Conservation (phyloP, 2,797 vertebrate genomes). For the Perodicticus potto region DNA sequence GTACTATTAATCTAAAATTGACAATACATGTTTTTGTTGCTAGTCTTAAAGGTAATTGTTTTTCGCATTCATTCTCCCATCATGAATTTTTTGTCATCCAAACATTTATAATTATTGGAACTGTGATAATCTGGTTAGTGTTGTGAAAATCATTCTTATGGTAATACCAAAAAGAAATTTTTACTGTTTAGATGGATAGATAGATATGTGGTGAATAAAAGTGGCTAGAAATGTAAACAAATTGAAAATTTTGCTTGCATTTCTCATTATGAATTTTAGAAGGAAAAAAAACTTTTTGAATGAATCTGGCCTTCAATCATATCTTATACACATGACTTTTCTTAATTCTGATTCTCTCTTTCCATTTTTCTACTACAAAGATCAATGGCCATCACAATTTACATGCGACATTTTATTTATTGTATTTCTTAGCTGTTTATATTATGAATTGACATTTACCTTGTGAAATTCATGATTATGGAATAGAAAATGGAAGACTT, state of each 20-base stretch:
- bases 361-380: slow-evolving; percentile 4
- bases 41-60: slow-evolving; percentile 1
- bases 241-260: neutral
- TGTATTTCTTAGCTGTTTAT: neutral
- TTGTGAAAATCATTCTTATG: neutral
- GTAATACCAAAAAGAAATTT: neutral
- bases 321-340: neutral
- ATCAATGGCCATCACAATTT: neutral
- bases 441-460: neutral
- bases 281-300: neutral
- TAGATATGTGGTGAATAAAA: neutral
- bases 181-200: neutral
- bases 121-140: neutral
- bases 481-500: neutral
- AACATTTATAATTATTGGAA: neutral
- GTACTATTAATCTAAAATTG: neutral
- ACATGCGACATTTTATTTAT: neutral
- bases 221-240: neutral
- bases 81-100: neutral
- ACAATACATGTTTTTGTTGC: neutral
- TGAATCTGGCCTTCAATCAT: neutral
- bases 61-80: neutral
- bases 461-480: neutral
- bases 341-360: neutral
- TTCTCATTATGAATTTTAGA: neutral